Evolutionary conservation across 2,113 vertebrate genomes (phyloP), one percentile per base, ranked within the genome.

Genomic region (Hucho hucho): DNA sequence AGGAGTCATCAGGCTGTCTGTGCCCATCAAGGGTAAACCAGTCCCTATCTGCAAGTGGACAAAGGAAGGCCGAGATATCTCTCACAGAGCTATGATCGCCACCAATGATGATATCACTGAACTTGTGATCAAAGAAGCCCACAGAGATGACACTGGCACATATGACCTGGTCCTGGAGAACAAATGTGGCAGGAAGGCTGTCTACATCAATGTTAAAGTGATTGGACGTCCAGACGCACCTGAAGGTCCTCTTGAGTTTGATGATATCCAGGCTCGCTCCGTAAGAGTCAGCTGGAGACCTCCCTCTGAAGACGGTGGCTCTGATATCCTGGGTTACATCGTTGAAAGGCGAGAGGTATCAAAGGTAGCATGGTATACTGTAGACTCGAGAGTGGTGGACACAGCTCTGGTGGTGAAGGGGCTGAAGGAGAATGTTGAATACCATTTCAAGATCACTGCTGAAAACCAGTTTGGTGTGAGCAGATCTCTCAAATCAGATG

Each of bases 21-120:
- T 99, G 85, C 96, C 96, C 83, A 97, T 99, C 84, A 98, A 95
- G 91, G 98, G 98, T 76, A 99, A 99, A 91, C 98, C 98, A 72
- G 90, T 97, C 75, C 98, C 98, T 49, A 89, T 92, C 83, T 98
- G 96, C 82, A 99, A 98, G 91, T 99, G 98, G 98, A 98, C 98
- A 74, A 99, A 99, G 85, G 98, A 99, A 83, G 98, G 98, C n/a
- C 95, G 93, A 0, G 97, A 99, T 83, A 87, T 98, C 82, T 95
- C 94, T 81, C 96, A 94, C 79, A 93, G 97, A 24, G 97, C 98
- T 79, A 99, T 99, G 98, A 97, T 99, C 77, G 97, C 95, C 0
- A 96, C 95, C 68, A 92, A 95, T 72, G 98, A 99, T 74, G 95
- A 97, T 77, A 90, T 96, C 28, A 99, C 97, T n/a, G 98, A 99